Percentiles rank a stretch among this genome's conserved stretches.
These are phyloP conservation scores for Gadopsis bispinosus DNA, from an alignment of 2,797 vertebrate genomes.

Conservation along the genomic window DNA sequence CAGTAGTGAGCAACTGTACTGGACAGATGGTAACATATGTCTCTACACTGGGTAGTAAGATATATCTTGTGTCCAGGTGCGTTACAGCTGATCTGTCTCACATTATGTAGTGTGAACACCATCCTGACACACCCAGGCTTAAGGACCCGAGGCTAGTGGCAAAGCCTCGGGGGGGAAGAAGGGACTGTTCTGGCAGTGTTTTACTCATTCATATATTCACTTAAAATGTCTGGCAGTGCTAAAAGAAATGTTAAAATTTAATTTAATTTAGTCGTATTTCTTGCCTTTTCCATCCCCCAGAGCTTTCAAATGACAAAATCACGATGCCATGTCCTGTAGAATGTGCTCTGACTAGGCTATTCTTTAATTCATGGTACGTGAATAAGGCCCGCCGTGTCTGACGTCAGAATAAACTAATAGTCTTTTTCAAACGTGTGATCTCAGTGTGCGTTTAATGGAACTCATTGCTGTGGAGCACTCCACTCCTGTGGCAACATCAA, in stretches of 20 bases:
- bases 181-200: slow-evolving; percentile 28
- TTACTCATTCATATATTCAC: slow-evolving; percentile 20
- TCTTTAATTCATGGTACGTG: slow-evolving; percentile 4
- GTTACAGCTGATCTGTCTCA: slow-evolving; percentile 41
- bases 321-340: slow-evolving; percentile 1
- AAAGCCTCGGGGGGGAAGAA: slow-evolving; percentile 27
- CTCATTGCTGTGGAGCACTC: slow-evolving; percentile 36
- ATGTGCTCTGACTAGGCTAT: neutral
- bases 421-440: slow-evolving; percentile 58
- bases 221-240: slow-evolving; percentile 9
- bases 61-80: slow-evolving; percentile 22
- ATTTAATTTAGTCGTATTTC: slow-evolving; percentile 9
- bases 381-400: neutral
- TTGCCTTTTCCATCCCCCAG: slow-evolving; percentile 6
- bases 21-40: slow-evolving; percentile 9
- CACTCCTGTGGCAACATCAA: slow-evolving; percentile 52
- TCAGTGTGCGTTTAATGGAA: slow-evolving; percentile 62
- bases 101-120: slow-evolving; percentile 26
- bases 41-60: slow-evolving; percentile 5
- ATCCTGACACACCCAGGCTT: slow-evolving; percentile 21
- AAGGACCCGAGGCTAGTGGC: slow-evolving; percentile 39
- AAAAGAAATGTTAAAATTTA: slow-evolving; percentile 32
- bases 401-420: slow-evolving; percentile 36
- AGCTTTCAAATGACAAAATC: slow-evolving; percentile 28
- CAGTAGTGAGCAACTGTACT: neutral